Base-by-base conservation (phyloP, 2,113 vertebrate species). In the Coreoperca whiteheadi region DNA sequence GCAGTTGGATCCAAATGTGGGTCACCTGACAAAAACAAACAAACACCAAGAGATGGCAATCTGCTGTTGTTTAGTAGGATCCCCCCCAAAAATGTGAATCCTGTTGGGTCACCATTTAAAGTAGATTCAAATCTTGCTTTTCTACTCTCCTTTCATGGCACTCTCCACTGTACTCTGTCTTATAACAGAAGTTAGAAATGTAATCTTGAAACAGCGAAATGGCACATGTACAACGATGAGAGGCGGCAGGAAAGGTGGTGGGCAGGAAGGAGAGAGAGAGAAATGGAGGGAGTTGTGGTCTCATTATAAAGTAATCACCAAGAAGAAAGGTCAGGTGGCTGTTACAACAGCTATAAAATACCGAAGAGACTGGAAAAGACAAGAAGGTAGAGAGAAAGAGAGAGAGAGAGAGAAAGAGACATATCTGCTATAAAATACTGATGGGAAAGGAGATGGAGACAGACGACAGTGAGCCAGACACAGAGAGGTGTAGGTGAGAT, bases 281-380 rank as follows among this genome's bases (percentile, higher is more conserved):
- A n/a, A n/a, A 81, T 48, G 46, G 74, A 82, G 70, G 76, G 81
- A 91, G 71, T 81, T 87, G 88, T 91, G 89, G 77, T 90, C 89
- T 94, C 87, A 91, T 93, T 92, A 93, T 84, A 91, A 91, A 88
- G 90, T 91, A 93, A 92, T 93, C 88, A 88, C 88, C 74, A 65
- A 82, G 85, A 85, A 82, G 90, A 93, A 94, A 93, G 90, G 93
- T 92, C 91, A 92, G 88, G 74, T 84, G 80, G 89, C 89, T 81
- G 86, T 90, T 92, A 89, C 89, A 90, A 90, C 81, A 89, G 88
- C 90, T 85, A 91, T 91, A 89, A 92, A 91, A 83, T 77, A 89
- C 84, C 63, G 65, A 68, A 68, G 83, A 73, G 75, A 66, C 21
- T 0, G 64, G 67, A 60, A 79, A 37, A 77, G 81, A 68, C 64